Evolutionary conservation across 1,140 invertebrate species (phyloP), one percentile per base, ranked within the genome.

Genomic region (Drosophila suzukii): DNA sequence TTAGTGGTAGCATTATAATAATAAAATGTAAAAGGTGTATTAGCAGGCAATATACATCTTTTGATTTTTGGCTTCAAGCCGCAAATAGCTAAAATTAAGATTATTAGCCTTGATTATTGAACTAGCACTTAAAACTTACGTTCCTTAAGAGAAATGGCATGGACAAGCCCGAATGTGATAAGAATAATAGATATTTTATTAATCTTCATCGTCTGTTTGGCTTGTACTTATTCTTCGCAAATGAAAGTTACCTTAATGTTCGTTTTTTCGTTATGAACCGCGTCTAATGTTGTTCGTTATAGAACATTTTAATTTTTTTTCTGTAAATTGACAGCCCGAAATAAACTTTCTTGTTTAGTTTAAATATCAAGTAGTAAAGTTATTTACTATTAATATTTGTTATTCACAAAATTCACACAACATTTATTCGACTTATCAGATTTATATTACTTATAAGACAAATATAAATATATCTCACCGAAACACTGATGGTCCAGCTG

Each of bases 401-500:
- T 20, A 1, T 20, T 2, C 20, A 20, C 20, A 20, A 20, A 20
- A 20, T 2, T 20, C 20, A 20, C 20, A 2, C 20, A 20, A 20
- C 20, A 20, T 20, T 20, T 20, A 20, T 2, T 20, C 20, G 20
- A 20, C 20, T 20, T 20, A 20, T 20, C 20, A 20, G 20, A 20
- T 2, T 20, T 20, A 20, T 20, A 20, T 20, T 20, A 20, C 20
- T 20, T 20, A 34, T 34, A 27, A 27, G 3, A 0, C 27, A 27
- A 27, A 27, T 27, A 5, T 27, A 4, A 5, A 27, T 27, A 27
- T 17, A 0, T 20, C 55, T 55, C 10, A 91, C 91, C 92, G 24
- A 91, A 91, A 43, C 75, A 86, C 51, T 90, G 83, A 67, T 92
- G 92, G 66, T 94, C 93, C n/a, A 94, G 93, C 79, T 94, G 93